Percentiles rank a stretch among this genome's conserved stretches.
Conservation (phyloP, 2,113 vertebrate species). For the Silurus glanis region DNA sequence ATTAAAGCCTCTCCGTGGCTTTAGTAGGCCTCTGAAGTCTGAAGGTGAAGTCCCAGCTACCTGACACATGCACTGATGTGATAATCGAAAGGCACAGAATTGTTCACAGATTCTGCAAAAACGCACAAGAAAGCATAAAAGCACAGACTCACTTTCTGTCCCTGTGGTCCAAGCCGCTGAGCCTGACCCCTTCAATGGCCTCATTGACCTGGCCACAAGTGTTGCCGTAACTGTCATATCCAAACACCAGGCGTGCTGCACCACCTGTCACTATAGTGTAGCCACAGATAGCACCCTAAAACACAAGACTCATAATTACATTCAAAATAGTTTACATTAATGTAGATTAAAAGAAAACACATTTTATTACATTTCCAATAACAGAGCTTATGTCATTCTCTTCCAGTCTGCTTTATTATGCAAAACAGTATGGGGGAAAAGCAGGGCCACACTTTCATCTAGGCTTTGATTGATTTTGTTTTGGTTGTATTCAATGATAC, state of each 20-base stretch:
- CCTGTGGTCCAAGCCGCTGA: slow-evolving; percentile 91
- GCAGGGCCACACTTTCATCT: not conserved
- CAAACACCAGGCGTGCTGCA: slow-evolving; percentile 87
- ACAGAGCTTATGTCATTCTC: not conserved
- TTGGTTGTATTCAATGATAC: not conserved
- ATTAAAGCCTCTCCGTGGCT: slow-evolving; percentile 40
- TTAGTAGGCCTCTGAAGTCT: slow-evolving; percentile 35
- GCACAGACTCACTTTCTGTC: slow-evolving; percentile 84
- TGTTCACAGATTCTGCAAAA: not conserved
- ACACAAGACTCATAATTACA: not conserved
- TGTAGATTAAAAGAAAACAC: not conserved
- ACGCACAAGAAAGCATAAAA: not conserved
- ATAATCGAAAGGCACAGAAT: slow-evolving; percentile 43
- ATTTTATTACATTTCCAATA: not conserved
- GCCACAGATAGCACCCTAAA: slow-evolving; percentile 92
- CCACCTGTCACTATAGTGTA: slow-evolving; percentile 93
- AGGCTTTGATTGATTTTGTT: not conserved
- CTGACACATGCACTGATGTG: slow-evolving; percentile 46
- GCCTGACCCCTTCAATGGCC: slow-evolving; percentile 80
- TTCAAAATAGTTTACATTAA: not conserved
- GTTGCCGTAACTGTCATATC: slow-evolving; percentile 98
- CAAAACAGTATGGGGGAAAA: too few species aligned
- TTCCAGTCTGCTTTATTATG: not conserved
- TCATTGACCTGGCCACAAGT: slow-evolving; percentile 92
- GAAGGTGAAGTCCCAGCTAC: slow-evolving; percentile 23